phyloP scores from a whole-genome alignment of 2,888 invertebrate species.

The Ophioninae sp. region DNA sequence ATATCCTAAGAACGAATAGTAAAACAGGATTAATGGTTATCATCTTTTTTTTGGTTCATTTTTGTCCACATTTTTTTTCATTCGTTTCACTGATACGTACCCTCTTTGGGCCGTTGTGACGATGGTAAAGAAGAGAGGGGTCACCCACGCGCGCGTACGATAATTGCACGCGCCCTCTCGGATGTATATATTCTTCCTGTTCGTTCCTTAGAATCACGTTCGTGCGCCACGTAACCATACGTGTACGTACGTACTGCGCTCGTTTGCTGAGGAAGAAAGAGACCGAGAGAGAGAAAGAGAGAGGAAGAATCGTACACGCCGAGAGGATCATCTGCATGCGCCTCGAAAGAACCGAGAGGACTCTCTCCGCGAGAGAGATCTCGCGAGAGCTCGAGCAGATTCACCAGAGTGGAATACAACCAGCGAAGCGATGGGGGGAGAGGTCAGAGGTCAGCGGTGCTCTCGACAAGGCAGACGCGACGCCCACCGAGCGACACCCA shows the following conservation, averaged over 20 bases:
- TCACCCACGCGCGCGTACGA: constrained; percentile 80
- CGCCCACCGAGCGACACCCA: constrained; percentile 81
- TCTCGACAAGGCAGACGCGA: constrained; percentile 79
- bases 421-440: constrained; percentile 55
- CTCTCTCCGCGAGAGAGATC: constrained; percentile 44
- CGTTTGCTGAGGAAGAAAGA: constrained; percentile 59
- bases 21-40: constrained; percentile 5
- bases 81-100: constrained; percentile 40
- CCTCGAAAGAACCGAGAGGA: constrained; percentile 43
- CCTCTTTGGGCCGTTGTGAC: constrained; percentile 33
- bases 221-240: constrained; percentile 58
- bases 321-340: constrained; percentile 66
- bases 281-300: constrained; percentile 65
- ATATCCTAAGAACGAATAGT: constrained; percentile 13
- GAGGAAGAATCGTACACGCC: constrained; percentile 65
- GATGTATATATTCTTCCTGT: constrained; percentile 56
- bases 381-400: constrained; percentile 51
- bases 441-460: constrained; percentile 79
- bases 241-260: constrained; percentile 64
- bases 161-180: constrained; percentile 78
- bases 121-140: constrained; percentile 70
- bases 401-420: constrained; percentile 40
- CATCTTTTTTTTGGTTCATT: too few relatives aligned
- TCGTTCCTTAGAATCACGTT: constrained; percentile 59
- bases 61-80: constrained; percentile 4